Base-by-base conservation (phyloP, 2,113 vertebrate species). In the Ceuthmochares aereus region DNA sequence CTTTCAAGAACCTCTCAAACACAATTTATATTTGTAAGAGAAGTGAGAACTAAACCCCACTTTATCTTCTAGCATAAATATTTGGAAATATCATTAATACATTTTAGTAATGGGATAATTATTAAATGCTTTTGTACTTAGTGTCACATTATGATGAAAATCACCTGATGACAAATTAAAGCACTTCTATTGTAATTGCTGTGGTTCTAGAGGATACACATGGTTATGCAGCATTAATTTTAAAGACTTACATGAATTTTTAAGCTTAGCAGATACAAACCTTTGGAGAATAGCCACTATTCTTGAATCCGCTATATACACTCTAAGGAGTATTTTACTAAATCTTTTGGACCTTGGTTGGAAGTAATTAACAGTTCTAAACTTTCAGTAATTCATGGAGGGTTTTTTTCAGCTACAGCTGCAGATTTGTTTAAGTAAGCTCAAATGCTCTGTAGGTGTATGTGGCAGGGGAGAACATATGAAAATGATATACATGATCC, bases 181-280 rank as follows among this genome's bases (percentile, higher is more conserved):
- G 52, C 86, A 94, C 91, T 95, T 94, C 27, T 80, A 86, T 76
- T 78, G 82, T 95, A 95, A 96, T 97, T 96, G 76, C 85, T 90
- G 2, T 77, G 73, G 76, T 95, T 96, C 92, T 96, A 82, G 93
- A 96, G 93, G 77, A 82, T 92, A 95, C 91, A 92, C 83, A 56
- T 84, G 68, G 84, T 89, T 94, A 90, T 89, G 89, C 93, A 88
- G 87, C 85, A 86, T 95, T 90, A 92, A 94, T 96, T 96, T 97
- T 97, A 92, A 97, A 95, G 83, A 93, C 66, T 69, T 95, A 68
- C 86, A 82, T 93, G 83, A 87, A 93, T 96, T 96, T 97, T 96
- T 96, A 93, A 97, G 92, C 89, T 97, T 87, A 96, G 85, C 94
- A 94, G 89, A 97, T 90, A 95, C 62, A 93, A 94, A 85, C 87